Evolutionary conservation across 2,797 vertebrate genomes (phyloP), one percentile per base, ranked within the genome.

Genomic region (Rhinella marina): DNA sequence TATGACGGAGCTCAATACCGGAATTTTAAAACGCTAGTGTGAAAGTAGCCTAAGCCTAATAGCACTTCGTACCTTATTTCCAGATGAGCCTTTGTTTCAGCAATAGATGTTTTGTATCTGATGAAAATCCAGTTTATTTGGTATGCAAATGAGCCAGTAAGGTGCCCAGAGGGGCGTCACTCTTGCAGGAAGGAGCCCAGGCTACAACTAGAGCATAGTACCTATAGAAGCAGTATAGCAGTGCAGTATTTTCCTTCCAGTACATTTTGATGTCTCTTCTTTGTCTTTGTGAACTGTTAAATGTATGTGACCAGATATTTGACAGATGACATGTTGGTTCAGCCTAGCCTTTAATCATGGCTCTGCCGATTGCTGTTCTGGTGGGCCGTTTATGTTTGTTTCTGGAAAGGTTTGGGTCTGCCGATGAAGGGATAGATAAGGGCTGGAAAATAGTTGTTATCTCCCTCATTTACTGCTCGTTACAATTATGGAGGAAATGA

Each of bases 401-500:
- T 19, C 12, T 84, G 29, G 50, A 29, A 61, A 7, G 57, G 62
- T 50, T 87, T 62, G 66, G 50, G 17, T 29, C 86, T 76, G 80
- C 57, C 66, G 86, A 87, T 87, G 56, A 54, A 62, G 64, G 66
- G 13, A 13, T 27, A 80, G 76, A 85, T 88, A 73, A 81, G 56
- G 27, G 19, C 52, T 62, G 23, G 59, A 78, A 84, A 80, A 79
- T 50, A 68, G 17, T 68, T 52, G 76, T 88, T 88, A 85, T 88
- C 82, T 83, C 59, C 25, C 29, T 84, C 23, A 48, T 78, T 88
- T 78, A 56, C 82, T 81, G 59, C 32, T 73, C 62, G 41, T 87
- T 70, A 72, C 32, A 84, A 88, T 88, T 88, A 84, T 50, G 27
- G 73, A 84, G 87, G 87, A 88, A 88, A 85, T 81, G 25, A 84